Conservation (phyloP, 2,113 vertebrate genomes). For the Pionites leucogaster region DNA sequence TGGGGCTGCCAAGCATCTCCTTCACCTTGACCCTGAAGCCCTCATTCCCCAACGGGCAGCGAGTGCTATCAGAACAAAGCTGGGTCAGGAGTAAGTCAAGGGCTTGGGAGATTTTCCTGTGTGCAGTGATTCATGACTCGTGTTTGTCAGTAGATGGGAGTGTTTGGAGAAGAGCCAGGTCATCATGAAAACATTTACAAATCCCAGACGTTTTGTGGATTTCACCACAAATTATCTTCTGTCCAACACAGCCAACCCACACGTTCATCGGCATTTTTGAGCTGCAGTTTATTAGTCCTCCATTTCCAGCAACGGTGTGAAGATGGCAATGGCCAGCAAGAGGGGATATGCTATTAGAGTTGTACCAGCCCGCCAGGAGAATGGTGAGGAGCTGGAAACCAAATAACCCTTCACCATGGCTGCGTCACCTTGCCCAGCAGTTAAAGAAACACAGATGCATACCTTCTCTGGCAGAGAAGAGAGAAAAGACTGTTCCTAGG, state of each 20-base stretch:
- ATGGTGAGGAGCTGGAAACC: background rate
- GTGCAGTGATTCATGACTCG: background rate
- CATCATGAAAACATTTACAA: conserved; percentile 65
- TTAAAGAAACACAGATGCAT: background rate
- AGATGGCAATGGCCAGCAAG: background rate
- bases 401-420: background rate
- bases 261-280: background rate
- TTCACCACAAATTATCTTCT: conserved; percentile 55
- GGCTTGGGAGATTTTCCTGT: conserved; percentile 40
- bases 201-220: conserved; percentile 56
- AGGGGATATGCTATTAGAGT: background rate
- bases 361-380: background rate
- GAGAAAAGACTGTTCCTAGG: background rate
- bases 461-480: background rate
- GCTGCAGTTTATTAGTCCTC: background rate
- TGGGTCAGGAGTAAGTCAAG: conserved; percentile 33
- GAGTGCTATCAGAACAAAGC: background rate
- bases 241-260: conserved; percentile 20
- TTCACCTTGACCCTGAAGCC: background rate
- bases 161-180: conserved; percentile 45
- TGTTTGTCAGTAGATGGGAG: conserved; percentile 54
- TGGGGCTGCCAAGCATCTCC: background rate
- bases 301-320: background rate
- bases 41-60: background rate
- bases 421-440: background rate